Evolutionary conservation across 2,797 vertebrate species (phyloP), one percentile per base, ranked within the genome.

Genomic region (Chaetophractus vellerosus): DNA sequence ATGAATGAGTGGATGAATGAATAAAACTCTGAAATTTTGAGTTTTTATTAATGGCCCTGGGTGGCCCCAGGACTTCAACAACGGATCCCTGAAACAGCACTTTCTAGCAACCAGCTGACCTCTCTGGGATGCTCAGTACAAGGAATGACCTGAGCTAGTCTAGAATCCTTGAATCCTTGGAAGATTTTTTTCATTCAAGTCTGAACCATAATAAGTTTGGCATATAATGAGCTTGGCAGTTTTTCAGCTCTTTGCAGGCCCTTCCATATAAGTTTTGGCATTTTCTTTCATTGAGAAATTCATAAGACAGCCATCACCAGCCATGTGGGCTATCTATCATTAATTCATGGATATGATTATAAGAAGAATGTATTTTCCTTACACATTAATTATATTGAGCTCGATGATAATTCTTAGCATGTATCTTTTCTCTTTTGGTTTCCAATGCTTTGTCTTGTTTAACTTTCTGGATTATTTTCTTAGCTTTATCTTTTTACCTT

Each of bases 261-360:
- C 21, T 76, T 74, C 31, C 7, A 21, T 55, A 0, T 72, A 88
- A 91, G 14, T 78, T 89, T 64, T 59, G 55, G 45, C 38, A 52
- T 79, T 79, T 78, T 91, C 24, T 91, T 91, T 38, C 57, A 23
- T 9, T 93, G 75, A 4, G 88, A 82, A 94, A 89, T 93, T 63
- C 48, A 69, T 55, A 15, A 24, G 76, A 59, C 2, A 61, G 15
- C 48, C 33, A 28, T 61, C 14, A 41, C 33, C 15, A 64, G 72
- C 31, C 85, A 88, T 55, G 2, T 21, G 7, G 28, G 7, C 74
- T 68, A 78, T 66, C 45, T 31, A 36, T 28, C 52, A 71, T 63
- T 81, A 94, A 63, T 28, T 82, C n/a, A 81, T 36, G 28, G 74
- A 63, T 24, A 55, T 5, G 6, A 59, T 74, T 86, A 31, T 0